Evolutionary conservation across 2,797 vertebrate species (phyloP), one percentile per base, ranked within the genome.

Genomic region (Tokudaia tokunoshimensis): DNA sequence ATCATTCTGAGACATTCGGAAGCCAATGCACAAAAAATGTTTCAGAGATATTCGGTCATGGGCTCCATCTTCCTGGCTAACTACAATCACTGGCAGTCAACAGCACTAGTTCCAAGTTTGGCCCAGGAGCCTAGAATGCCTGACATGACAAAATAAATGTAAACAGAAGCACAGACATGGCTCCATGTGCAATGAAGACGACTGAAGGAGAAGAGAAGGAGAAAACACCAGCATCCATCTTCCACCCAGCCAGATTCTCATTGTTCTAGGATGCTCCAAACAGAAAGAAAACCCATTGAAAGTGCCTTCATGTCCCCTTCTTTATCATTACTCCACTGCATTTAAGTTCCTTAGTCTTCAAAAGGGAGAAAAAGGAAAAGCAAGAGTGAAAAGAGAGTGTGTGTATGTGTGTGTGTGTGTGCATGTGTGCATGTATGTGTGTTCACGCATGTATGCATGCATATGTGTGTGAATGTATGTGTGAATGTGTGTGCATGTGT

Each of bases 1-100:
- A 4, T 74, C 85, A 85, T 85, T 92, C 65, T 89, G 74, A 80
- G 50, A 37, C 41, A 93, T 70, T 93, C 85, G 85, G 26, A 96
- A 79, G 22, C 31, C 65, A 52, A 15, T 61, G 26, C 47, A 47
- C 31, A 95, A 67, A 61, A 61, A 74, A 65, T 72, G 92, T 94
- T 92, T 55, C 26, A 57, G 82, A 94, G 47, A 91, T 26, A 82
- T 44, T 86, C 44, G 57, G 86, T 7, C 13, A 79, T 10, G 55
- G 13, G 90, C 7, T 93, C 55, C 14, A 44, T 82, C 75, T 95
- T 92, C 34, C 14, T 12, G 20, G n/a, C 50, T 87, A 29, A n/a
- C 22, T 55, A 29, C 37, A 24, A 41, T 74, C 34, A 57, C 22
- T 29, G 19, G 8, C 19, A 74, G 55, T 94, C 89, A 84, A 9